A percentile compares a stretch with the other conserved stretches of the same genome.
Conservation (phyloP, 2,888 invertebrate species). For the Drosophila pseudotakahashii region DNA sequence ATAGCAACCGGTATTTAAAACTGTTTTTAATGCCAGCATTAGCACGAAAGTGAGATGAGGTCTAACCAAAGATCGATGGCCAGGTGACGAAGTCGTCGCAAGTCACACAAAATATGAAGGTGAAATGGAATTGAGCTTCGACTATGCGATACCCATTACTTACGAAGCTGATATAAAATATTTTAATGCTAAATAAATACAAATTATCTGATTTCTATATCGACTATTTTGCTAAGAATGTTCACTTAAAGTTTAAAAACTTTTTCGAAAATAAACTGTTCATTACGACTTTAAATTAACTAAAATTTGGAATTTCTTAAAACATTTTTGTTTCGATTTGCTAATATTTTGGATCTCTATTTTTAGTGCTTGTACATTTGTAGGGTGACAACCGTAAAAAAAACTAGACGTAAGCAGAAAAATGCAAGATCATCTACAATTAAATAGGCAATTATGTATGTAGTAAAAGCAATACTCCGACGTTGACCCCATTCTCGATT, state of each 20-base stretch:
- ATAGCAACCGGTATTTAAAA: conserved; percentile 72
- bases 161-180: neutral
- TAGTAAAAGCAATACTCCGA: neutral
- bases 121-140: neutral
- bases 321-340: too few species aligned
- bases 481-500: conserved; percentile 17
- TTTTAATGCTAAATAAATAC: neutral
- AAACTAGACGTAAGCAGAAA: neutral
- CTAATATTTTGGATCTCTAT: too few species aligned
- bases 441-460: neutral
- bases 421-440: conserved; percentile 8
- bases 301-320: too few species aligned
- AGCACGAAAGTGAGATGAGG: conserved; percentile 24
- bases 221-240: too few species aligned
- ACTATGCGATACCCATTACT: neutral
- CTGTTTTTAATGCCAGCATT: conserved; percentile 59
- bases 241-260: too few species aligned
- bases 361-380: neutral
- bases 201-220: neutral
- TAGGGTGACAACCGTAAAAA: neutral
- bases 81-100: conserved; percentile 9
- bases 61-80: conserved; percentile 1
- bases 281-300: too few species aligned
- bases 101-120: neutral
- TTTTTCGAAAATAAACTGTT: too few species aligned